phyloP scores from a whole-genome alignment of 1,140 invertebrate species.

The Drosophila subpulchrella region DNA sequence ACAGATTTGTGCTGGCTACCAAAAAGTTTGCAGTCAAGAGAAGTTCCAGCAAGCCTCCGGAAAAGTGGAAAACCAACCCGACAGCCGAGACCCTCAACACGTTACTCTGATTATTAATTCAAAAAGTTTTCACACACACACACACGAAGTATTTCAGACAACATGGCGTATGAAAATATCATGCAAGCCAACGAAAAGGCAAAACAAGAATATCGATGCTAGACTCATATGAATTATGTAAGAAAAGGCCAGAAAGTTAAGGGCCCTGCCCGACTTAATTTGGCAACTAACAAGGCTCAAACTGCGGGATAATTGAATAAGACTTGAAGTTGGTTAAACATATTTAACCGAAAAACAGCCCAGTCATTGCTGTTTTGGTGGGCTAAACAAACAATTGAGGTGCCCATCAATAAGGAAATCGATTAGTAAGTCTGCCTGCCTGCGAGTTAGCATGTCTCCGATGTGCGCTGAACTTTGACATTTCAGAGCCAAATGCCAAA shows the following conservation, averaged over 20 bases:
- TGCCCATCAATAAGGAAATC: conserved; percentile 53
- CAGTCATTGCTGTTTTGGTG: conserved; percentile 20
- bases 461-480: conserved; percentile 64
- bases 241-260: conserved; percentile 26
- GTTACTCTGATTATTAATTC: conserved; percentile 61
- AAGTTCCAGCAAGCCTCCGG: conserved; percentile 6
- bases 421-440: conserved; percentile 16
- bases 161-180: conserved; percentile 11
- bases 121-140: conserved; percentile 57
- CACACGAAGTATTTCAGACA: not conserved
- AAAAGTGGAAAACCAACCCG: not conserved
- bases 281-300: conserved; percentile 20
- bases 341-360: not conserved
- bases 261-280: conserved; percentile 33
- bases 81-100: conserved; percentile 45
- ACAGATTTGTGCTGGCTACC: conserved; percentile 43
- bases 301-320: conserved; percentile 23
- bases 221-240: conserved; percentile 37
- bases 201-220: conserved; percentile 5
- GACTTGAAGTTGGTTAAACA: conserved; percentile 16
- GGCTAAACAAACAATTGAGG: conserved; percentile 36
- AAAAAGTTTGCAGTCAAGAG: conserved; percentile 27
- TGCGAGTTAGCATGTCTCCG: conserved; percentile 25
- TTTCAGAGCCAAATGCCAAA: conserved; percentile 69
- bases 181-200: conserved; percentile 12